A percentile compares a stretch with the other conserved stretches of the same genome.
These are phyloP conservation scores for Deilephila elpenor DNA, from an alignment of 2,888 invertebrate species.

Conservation along the genomic window DNA sequence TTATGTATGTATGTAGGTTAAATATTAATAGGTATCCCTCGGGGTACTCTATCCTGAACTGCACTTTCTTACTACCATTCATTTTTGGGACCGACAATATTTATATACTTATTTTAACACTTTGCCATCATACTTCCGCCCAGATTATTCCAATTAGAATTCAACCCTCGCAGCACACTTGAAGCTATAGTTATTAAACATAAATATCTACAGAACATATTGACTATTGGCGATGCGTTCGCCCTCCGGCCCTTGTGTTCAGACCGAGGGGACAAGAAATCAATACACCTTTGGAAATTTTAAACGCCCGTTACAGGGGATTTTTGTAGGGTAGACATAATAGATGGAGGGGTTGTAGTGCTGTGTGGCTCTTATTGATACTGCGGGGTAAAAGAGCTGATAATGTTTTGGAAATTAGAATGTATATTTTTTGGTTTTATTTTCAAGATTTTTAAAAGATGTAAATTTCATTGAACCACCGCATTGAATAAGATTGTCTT, in stretches of 20 bases:
- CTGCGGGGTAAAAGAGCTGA: neutral
- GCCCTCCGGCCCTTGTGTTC: conserved; percentile 54
- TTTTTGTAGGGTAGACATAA: conserved; percentile 55
- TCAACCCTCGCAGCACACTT: neutral
- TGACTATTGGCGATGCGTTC: conserved; percentile 54
- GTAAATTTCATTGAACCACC: too few relatives aligned
- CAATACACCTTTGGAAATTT: conserved; percentile 78
- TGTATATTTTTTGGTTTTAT: neutral
- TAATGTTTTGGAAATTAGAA: neutral
- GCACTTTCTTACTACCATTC: too few relatives aligned
- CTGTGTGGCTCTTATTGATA: conserved; percentile 36
- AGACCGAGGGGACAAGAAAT: conserved; percentile 64
- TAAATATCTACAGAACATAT: conserved; percentile 19
- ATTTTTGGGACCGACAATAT: too few relatives aligned
- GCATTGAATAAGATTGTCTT: too few relatives aligned
- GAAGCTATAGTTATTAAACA: neutral
- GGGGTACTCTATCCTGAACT: too few relatives aligned
- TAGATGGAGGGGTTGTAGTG: conserved; percentile 44
- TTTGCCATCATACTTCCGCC: too few relatives aligned
- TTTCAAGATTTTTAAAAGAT: too few relatives aligned
- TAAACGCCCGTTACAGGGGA: conserved; percentile 66
- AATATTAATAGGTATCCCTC: too few relatives aligned
- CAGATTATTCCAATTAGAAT: conserved; percentile 6
- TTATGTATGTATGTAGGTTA: too few relatives aligned
- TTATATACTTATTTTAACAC: too few relatives aligned